Evolutionary conservation across 2,113 vertebrate species (phyloP).

Genomic region (Aramus guarauna): DNA sequence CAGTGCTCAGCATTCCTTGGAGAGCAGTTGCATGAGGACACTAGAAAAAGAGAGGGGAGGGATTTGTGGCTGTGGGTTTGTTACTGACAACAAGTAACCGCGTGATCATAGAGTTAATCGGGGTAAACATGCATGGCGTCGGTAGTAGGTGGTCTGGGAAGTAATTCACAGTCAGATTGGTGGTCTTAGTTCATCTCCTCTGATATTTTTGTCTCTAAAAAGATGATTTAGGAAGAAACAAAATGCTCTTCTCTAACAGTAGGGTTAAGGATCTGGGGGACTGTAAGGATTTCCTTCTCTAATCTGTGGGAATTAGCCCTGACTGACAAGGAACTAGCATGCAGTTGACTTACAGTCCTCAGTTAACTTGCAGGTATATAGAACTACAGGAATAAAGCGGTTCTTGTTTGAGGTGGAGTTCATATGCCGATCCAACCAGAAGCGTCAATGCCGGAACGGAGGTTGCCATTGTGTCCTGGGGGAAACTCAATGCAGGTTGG

Average conservation of each 20-base stretch:
- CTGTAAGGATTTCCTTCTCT: conserved; percentile 16
- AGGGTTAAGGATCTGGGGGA: conserved; percentile 9
- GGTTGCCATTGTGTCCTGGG: neutral
- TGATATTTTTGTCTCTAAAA: neutral
- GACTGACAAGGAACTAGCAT: neutral
- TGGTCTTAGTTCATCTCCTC: neutral
- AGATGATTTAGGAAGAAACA: neutral
- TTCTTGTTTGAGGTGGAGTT: neutral
- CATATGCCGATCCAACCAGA: neutral
- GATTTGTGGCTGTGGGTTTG: neutral
- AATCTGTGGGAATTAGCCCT: conserved; percentile 55
- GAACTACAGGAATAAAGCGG: neutral
- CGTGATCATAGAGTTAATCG: rapidly evolving
- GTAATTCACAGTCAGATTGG: neutral
- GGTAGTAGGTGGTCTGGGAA: neutral
- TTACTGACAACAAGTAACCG: neutral
- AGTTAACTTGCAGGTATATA: neutral
- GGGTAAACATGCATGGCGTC: rapidly evolving
- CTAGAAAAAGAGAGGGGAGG: neutral
- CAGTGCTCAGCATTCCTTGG: neutral
- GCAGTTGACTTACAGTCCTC: neutral
- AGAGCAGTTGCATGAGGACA: neutral
- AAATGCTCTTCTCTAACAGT: neutral
- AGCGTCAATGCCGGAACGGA: neutral
- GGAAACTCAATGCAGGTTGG: conserved; percentile 35